phyloP scores from a whole-genome alignment of 2,888 invertebrate species.

The Sinelater perroti region DNA sequence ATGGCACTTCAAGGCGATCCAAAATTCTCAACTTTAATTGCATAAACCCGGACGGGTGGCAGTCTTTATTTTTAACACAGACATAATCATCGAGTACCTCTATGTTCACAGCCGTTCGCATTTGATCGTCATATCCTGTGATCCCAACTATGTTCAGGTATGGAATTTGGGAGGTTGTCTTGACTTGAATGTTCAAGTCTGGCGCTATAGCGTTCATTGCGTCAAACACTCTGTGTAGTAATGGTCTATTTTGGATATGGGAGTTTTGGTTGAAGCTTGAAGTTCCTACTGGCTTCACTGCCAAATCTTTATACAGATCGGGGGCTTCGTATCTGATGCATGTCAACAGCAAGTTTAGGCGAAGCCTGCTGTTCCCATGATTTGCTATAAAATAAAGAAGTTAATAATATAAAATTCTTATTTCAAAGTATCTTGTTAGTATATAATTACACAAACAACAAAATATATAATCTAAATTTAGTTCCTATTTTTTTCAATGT shows the following conservation, averaged over 20 bases:
- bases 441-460: too few species aligned
- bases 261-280: constrained; percentile 42
- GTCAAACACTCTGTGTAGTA: constrained; percentile 48
- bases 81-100: constrained; percentile 61
- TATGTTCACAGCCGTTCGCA: constrained; percentile 56
- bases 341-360: constrained; percentile 57
- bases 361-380: constrained; percentile 24
- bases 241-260: constrained; percentile 53
- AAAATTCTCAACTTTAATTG: constrained; percentile 60
- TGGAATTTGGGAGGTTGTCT: constrained; percentile 53
- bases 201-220: constrained; percentile 45
- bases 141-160: constrained; percentile 57
- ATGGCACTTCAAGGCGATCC: constrained; percentile 52
- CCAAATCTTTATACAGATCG: constrained; percentile 49
- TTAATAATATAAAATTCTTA: too few species aligned
- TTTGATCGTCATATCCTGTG: constrained; percentile 53
- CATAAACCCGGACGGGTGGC: constrained; percentile 58
- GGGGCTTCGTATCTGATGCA: constrained; percentile 58
- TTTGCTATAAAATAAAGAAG: constrained; percentile 21
- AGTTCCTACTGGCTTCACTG: constrained; percentile 42
- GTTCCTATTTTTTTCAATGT: too few species aligned
- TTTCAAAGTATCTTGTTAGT: too few species aligned
- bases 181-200: constrained; percentile 48
- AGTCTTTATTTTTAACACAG: constrained; percentile 54
- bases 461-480: too few species aligned